These are phyloP conservation scores for Panagrolaimus sp. DNA, from an alignment of 1,140 invertebrate species.

Conservation along the genomic window DNA sequence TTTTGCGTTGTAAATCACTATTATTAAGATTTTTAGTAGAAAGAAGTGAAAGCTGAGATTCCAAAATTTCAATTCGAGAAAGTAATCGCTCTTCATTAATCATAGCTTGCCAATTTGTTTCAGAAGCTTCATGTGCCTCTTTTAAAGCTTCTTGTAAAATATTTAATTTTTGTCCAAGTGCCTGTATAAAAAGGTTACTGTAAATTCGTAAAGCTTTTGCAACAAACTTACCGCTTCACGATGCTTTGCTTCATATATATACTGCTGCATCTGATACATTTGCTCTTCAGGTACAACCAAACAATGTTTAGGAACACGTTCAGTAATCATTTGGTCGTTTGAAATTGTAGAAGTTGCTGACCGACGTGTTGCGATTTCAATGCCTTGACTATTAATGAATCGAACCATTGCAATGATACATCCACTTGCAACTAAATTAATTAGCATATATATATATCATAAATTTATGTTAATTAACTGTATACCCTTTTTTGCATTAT, in stretches of 20 bases:
- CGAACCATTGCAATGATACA: constrained; percentile 89
- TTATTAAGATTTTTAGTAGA: constrained; percentile 64
- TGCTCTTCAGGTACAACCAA: constrained; percentile 15
- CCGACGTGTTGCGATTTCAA: constrained; percentile 29
- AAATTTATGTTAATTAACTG: too few relatives aligned
- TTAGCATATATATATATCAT: too few relatives aligned
- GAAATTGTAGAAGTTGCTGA: neutral
- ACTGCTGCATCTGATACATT: constrained; percentile 49
- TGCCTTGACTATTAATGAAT: constrained; percentile 79
- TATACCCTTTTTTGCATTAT: constrained; percentile 78
- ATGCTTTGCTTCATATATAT: constrained; percentile 64
- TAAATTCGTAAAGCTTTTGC: constrained; percentile 33
- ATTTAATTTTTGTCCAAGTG: constrained; percentile 74
- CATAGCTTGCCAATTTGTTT: constrained; percentile 82
- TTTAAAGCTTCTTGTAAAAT: constrained; percentile 76
- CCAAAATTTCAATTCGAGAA: constrained; percentile 81
- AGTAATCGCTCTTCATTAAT: constrained; percentile 88
- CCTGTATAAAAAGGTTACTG: constrained; percentile 76
- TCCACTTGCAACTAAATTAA: constrained; percentile 75
- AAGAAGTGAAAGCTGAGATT: constrained; percentile 77
- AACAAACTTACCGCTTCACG: constrained; percentile 11
- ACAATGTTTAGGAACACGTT: constrained; percentile 16
- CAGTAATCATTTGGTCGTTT: neutral
- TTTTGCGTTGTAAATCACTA: constrained; percentile 10
- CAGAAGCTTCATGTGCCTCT: constrained; percentile 71